Evolutionary conservation across 2,113 vertebrate species (phyloP).

Genomic region (Centropus bengalensis): DNA sequence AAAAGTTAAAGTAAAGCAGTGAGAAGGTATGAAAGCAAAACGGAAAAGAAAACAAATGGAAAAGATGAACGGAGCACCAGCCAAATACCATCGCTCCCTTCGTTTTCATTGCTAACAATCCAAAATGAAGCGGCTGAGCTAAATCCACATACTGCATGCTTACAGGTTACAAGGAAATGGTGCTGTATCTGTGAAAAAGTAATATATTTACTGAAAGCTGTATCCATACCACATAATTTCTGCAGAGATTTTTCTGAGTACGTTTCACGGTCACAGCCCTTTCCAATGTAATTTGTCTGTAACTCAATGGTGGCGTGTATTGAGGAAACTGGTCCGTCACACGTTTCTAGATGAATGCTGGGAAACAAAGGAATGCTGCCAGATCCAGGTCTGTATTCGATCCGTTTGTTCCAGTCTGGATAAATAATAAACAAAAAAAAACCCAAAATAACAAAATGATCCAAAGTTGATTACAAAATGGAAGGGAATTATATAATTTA

Average conservation of each 20-base stretch:
- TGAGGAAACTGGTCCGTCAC: conserved; percentile 89
- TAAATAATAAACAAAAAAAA: background rate
- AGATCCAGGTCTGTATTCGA: conserved; percentile 91
- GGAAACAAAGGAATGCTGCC: conserved; percentile 92
- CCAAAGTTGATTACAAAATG: background rate
- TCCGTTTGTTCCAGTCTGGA: conserved; percentile 89
- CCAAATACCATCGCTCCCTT: background rate
- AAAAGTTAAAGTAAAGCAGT: background rate
- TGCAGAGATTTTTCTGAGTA: conserved; percentile 95
- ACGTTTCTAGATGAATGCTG: conserved; percentile 91
- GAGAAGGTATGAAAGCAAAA: background rate
- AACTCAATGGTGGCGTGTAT: conserved; percentile 88
- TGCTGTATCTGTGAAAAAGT: background rate
- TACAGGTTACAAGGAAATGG: background rate
- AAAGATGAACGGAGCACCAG: background rate
- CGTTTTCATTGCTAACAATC: background rate
- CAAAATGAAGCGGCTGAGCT: background rate
- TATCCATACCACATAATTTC: conserved; percentile 90
- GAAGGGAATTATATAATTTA: background rate
- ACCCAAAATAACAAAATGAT: background rate
- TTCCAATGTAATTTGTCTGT: conserved; percentile 91
- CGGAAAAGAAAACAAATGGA: background rate
- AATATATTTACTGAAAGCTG: background rate
- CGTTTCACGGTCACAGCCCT: conserved; percentile 93
- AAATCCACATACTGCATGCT: background rate